Conservation (phyloP, 2,113 vertebrate species). For the Coptodon bakossiorum region DNA sequence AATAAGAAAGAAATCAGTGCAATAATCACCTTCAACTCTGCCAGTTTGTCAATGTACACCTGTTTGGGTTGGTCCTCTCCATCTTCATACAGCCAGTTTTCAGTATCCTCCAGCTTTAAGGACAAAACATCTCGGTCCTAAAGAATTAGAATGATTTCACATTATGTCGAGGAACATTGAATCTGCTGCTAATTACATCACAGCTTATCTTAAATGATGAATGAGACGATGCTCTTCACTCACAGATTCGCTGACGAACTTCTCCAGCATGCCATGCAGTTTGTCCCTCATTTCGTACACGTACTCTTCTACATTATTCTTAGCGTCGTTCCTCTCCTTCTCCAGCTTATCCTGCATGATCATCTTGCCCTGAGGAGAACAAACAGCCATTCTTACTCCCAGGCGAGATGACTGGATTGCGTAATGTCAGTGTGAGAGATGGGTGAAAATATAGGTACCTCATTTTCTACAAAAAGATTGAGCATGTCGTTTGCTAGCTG, state of each 20-base stretch:
- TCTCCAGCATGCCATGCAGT: constrained; percentile 83
- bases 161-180: background rate
- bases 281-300: constrained; percentile 98
- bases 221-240: constrained; percentile 8
- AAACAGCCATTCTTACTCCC: background rate
- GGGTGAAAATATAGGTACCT: constrained; percentile 68
- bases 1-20: background rate
- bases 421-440: background rate
- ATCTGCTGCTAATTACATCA: background rate
- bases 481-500: constrained; percentile 91
- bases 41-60: constrained; percentile 91
- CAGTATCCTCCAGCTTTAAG: constrained; percentile 89
- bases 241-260: constrained; percentile 88
- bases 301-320: constrained; percentile 94
- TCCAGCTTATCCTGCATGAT: constrained; percentile 99
- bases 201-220: background rate
- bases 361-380: constrained; percentile 86
- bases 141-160: background rate
- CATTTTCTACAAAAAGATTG: constrained; percentile 92
- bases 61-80: constrained; percentile 97
- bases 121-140: constrained; percentile 87
- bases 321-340: constrained; percentile 94
- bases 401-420: background rate
- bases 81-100: constrained; percentile 96
- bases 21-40: constrained; percentile 82